Conservation (phyloP, 2,888 invertebrate genomes). For the Abrostola tripartita region DNA sequence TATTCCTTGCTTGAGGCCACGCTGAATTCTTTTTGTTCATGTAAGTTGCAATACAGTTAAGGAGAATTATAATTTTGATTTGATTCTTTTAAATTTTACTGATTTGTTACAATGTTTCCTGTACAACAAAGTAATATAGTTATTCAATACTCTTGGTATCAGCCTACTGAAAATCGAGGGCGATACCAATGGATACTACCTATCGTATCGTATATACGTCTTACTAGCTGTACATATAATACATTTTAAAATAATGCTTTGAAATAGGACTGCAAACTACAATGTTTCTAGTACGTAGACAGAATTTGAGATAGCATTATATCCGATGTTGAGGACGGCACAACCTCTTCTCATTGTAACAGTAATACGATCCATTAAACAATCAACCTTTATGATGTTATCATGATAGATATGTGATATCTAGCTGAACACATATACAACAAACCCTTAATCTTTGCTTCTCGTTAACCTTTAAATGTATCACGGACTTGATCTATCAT, state of each 20-base stretch:
- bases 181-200: too few species aligned
- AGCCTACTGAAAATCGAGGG: too few species aligned
- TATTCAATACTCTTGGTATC: too few species aligned
- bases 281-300: background rate
- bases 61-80: too few species aligned
- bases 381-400: background rate
- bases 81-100: too few species aligned
- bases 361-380: background rate
- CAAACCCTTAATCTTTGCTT: constrained; percentile 25
- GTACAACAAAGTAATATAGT: too few species aligned
- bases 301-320: background rate
- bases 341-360: background rate
- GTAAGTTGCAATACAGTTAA: background rate
- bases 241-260: too few species aligned
- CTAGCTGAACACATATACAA: constrained; percentile 12
- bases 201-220: too few species aligned
- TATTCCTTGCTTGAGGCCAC: background rate
- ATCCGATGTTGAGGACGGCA: background rate
- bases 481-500: constrained; percentile 28
- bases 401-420: constrained; percentile 1
- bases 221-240: too few species aligned
- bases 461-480: constrained; percentile 34
- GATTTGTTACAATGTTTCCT: too few species aligned
- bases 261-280: too few species aligned
- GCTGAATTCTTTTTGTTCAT: background rate